phyloP scores from a whole-genome alignment of 1,140 invertebrate species.

The Drosophila teissieri region DNA sequence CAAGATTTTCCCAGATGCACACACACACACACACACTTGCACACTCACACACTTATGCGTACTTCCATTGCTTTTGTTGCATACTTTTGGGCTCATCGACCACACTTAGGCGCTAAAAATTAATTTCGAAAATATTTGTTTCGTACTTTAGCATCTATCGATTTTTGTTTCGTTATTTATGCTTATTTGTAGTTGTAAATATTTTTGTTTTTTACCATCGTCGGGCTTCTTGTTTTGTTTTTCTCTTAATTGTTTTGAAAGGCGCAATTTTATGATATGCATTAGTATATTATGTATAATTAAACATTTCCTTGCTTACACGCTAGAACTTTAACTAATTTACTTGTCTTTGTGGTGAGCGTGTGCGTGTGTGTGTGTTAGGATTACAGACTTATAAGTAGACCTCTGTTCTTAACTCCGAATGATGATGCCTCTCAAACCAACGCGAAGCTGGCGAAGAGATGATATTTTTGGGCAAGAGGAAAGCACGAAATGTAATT shows the following conservation, averaged over 20 bases:
- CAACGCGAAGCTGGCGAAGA: constrained; percentile 34
- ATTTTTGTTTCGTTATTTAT: constrained; percentile 44
- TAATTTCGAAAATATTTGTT: constrained; percentile 81
- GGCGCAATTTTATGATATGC: constrained; percentile 84
- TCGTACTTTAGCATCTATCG: constrained; percentile 62
- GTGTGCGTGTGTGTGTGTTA: constrained; percentile 41
- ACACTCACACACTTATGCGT: constrained; percentile 24
- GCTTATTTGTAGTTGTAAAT: constrained; percentile 77
- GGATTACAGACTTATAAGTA: constrained; percentile 53
- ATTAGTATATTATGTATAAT: constrained; percentile 80
- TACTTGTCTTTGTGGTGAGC: constrained; percentile 31
- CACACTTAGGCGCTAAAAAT: constrained; percentile 59
- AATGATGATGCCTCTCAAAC: constrained; percentile 23
- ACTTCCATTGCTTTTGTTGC: constrained; percentile 63
- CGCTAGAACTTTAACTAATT: constrained; percentile 58
- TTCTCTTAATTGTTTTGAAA: constrained; percentile 66
- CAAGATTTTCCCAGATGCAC: constrained; percentile 23
- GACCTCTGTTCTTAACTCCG: constrained; percentile 47
- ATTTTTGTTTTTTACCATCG: constrained; percentile 59
- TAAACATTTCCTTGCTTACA: constrained; percentile 48
- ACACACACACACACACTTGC: constrained; percentile 23
- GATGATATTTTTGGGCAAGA: constrained; percentile 58
- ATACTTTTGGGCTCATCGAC: constrained; percentile 31
- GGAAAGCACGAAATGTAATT: constrained; percentile 81
- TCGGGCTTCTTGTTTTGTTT: constrained; percentile 40